Conservation (phyloP, 2,797 vertebrate genomes). For the Chelon labrosus region DNA sequence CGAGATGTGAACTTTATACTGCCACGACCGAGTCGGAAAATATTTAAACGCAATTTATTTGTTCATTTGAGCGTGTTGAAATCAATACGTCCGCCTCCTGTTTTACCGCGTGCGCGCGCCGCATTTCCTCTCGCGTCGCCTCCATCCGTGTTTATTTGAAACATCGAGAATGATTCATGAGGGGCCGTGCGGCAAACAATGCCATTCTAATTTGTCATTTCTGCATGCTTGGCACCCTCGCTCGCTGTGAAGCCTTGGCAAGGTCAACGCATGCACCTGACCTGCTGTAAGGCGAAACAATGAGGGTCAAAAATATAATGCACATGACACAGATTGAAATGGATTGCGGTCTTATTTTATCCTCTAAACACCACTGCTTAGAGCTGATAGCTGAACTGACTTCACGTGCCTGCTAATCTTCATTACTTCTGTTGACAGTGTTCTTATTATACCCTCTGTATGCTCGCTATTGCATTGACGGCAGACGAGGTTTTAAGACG, state of each 20-base stretch:
- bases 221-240: slow-evolving; percentile 59
- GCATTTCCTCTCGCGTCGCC: slow-evolving; percentile 13
- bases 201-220: slow-evolving; percentile 76
- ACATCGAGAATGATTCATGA: slow-evolving; percentile 65
- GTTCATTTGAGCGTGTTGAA: slow-evolving; percentile 62
- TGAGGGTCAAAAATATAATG: slow-evolving; percentile 58
- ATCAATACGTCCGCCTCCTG: slow-evolving; percentile 55
- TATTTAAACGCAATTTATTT: slow-evolving; percentile 62
- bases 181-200: slow-evolving; percentile 52
- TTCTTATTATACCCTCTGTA: slow-evolving; percentile 19
- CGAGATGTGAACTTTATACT: slow-evolving; percentile 34
- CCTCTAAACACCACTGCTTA: slow-evolving; percentile 18
- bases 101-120: slow-evolving; percentile 17
- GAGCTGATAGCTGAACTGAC: slow-evolving; percentile 20
- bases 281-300: slow-evolving; percentile 57
- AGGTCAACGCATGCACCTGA: slow-evolving; percentile 64
- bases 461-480: slow-evolving; percentile 4
- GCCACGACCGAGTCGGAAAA: slow-evolving; percentile 38
- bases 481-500: slow-evolving; percentile 31
- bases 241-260: slow-evolving; percentile 49
- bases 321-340: slow-evolving; percentile 58
- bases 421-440: not conserved
- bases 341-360: slow-evolving; percentile 57
- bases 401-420: slow-evolving; percentile 2
- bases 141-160: slow-evolving; percentile 36